Conservation (phyloP, 2,113 vertebrate genomes). For the Gallinago media region DNA sequence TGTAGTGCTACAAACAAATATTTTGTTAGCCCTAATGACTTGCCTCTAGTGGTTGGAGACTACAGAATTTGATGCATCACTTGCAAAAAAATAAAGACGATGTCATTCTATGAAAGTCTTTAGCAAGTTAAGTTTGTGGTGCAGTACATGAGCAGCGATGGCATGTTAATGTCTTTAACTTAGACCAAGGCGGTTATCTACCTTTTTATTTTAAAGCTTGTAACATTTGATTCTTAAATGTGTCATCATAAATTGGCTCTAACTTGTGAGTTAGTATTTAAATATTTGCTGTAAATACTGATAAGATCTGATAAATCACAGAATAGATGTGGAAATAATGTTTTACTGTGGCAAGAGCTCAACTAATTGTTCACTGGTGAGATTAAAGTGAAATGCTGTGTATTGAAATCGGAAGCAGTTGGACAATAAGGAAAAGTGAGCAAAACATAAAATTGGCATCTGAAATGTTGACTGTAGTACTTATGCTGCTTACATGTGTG, state of each 20-base stretch:
- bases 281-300: background rate
- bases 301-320: background rate
- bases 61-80: background rate
- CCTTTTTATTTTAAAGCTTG: background rate
- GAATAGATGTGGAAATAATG: background rate
- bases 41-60: background rate
- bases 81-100: background rate
- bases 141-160: background rate
- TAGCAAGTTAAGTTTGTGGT: background rate
- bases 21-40: background rate
- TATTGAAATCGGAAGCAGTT: background rate
- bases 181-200: background rate
- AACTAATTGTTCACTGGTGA: background rate
- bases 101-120: background rate
- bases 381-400: background rate
- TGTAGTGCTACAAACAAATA: background rate
- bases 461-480: background rate
- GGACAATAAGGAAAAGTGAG: background rate
- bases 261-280: background rate
- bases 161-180: background rate
- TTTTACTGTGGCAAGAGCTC: background rate
- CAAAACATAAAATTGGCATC: background rate
- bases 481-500: accelerated
- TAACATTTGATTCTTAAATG: background rate
- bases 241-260: background rate